Conservation (phyloP, 1,140 invertebrate genomes). For the Ctenoplectra terminalis region DNA sequence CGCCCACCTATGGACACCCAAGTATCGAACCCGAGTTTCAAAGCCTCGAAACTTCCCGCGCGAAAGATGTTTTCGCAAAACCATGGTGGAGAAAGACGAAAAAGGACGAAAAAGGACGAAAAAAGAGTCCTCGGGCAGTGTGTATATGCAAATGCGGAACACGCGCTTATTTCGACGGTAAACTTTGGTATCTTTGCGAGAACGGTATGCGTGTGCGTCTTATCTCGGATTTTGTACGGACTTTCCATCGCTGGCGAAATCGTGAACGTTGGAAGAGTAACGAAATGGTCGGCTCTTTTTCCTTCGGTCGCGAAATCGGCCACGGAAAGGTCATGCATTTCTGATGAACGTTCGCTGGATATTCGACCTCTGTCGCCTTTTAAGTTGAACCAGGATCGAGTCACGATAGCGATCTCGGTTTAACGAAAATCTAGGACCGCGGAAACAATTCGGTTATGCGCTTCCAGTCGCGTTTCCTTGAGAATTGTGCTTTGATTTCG, state of each 20-base stretch:
- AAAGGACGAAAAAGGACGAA: no score
- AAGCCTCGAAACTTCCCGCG: conserved; percentile 10
- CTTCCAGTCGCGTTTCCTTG: neutral
- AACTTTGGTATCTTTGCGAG: conserved; percentile 26
- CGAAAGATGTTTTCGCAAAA: conserved; percentile 26
- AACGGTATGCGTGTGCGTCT: conserved; percentile 55
- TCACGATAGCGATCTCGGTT: conserved; percentile 77
- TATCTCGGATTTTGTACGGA: conserved; percentile 80
- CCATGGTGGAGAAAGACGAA: neutral
- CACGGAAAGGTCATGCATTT: conserved; percentile 78
- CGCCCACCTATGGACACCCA: neutral
- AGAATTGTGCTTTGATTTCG: neutral
- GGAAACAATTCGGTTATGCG: conserved; percentile 63
- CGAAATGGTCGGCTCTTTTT: conserved; percentile 51
- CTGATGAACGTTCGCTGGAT: conserved; percentile 75
- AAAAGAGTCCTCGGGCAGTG: neutral
- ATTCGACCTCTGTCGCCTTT: conserved; percentile 27
- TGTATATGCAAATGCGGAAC: conserved; percentile 45
- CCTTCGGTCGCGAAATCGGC: conserved; percentile 60
- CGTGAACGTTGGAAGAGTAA: neutral
- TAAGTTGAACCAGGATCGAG: conserved; percentile 54
- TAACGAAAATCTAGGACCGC: conserved; percentile 74
- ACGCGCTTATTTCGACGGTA: conserved; percentile 27
- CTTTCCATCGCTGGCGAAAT: conserved; percentile 47
- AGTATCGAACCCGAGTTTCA: neutral